Evolutionary conservation across 2,113 vertebrate species (phyloP).

Genomic region (Tretioscincus oriximinensis): DNA sequence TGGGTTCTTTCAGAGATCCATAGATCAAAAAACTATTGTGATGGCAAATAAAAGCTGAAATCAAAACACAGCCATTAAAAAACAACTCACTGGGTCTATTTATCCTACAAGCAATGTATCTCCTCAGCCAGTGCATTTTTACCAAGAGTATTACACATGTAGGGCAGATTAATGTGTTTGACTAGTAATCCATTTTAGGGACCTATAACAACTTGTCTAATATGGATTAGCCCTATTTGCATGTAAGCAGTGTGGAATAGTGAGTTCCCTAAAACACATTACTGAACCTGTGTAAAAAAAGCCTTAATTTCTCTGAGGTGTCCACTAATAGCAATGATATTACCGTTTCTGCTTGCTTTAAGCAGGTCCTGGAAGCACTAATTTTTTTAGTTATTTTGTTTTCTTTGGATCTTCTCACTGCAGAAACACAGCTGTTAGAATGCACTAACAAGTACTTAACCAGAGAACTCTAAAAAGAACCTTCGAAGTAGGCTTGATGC

Average conservation of each 20-base stretch:
- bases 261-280: too few relatives aligned
- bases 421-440: background rate
- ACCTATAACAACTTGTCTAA: too few relatives aligned
- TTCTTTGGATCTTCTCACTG: background rate
- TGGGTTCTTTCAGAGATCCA: slow-evolving; percentile 85
- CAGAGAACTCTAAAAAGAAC: background rate
- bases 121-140: too few relatives aligned
- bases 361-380: background rate
- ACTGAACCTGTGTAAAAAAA: too few relatives aligned
- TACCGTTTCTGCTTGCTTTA: background rate
- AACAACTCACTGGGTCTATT: slow-evolving; percentile 8
- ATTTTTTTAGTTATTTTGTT: background rate
- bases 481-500: background rate
- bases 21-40: slow-evolving; percentile 97
- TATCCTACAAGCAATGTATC: background rate
- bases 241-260: too few relatives aligned
- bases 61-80: slow-evolving; percentile 44
- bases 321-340: background rate
- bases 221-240: too few relatives aligned
- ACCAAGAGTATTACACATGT: too few relatives aligned
- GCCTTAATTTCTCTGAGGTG: background rate
- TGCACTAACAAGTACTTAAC: background rate
- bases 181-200: too few relatives aligned
- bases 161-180: too few relatives aligned
- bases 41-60: slow-evolving; percentile 94